Percentiles rank a stretch among this genome's conserved stretches.
Conservation (phyloP, 2,113 vertebrate genomes). For the Leptobrachium ailaonicum region DNA sequence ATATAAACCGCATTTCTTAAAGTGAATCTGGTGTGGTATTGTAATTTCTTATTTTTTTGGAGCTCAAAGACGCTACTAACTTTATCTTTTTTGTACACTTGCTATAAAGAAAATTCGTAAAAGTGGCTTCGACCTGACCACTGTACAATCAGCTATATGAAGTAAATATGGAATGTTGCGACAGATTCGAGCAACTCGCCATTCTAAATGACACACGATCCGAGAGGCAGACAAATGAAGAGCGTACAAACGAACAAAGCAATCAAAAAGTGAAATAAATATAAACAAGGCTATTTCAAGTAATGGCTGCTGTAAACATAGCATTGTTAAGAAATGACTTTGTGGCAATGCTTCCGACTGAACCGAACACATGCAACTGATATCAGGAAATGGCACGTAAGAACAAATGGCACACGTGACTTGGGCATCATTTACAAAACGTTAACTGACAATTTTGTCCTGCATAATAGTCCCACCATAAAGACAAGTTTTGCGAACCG, state of each 20-base stretch:
- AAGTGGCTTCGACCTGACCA: conserved; percentile 3
- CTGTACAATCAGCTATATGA: conserved; percentile 16
- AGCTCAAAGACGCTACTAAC: not conserved
- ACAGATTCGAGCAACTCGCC: conserved; percentile 19
- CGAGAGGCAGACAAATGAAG: conserved; percentile 17
- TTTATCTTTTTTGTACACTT: too few relatives aligned
- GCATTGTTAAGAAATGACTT: conserved; percentile 27
- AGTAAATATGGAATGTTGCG: conserved; percentile 28
- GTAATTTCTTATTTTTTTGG: not conserved
- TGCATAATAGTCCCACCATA: not conserved
- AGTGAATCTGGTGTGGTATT: not conserved
- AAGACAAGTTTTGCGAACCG: not conserved
- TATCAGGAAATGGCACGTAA: not conserved
- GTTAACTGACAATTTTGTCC: not conserved
- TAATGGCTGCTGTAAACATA: conserved; percentile 49
- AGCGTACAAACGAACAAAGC: conserved; percentile 27
- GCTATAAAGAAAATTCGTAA: conserved; percentile 11
- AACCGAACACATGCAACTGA: not conserved
- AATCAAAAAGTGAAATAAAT: conserved; percentile 44
- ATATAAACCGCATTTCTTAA: not conserved
- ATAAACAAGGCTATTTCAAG: conserved; percentile 41
- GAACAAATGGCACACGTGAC: not conserved
- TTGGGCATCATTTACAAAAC: not conserved
- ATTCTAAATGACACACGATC: conserved; percentile 24
- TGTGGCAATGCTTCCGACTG: conserved; percentile 25